Percentiles rank a stretch among this genome's conserved stretches.
Evolutionary conservation across 2,113 vertebrate species (phyloP).

Genomic region (Zootoca vivipara): DNA sequence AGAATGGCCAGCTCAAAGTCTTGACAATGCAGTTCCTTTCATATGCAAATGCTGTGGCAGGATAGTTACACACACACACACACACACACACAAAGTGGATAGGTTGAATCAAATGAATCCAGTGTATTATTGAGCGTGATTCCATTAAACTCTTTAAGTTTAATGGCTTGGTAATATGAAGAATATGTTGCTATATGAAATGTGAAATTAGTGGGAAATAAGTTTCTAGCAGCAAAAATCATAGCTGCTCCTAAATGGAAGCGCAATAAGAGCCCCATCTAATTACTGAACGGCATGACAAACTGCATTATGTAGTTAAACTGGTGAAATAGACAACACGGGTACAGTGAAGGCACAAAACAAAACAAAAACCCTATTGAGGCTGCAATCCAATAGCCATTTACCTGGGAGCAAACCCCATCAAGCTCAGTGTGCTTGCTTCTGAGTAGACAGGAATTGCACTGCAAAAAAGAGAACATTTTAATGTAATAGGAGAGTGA

Average conservation of each 20-base stretch:
- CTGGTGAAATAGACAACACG: not conserved
- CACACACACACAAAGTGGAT: not conserved
- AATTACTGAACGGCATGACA: not conserved
- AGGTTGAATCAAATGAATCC: not conserved
- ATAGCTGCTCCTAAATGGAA: not conserved
- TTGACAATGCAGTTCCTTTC: not conserved
- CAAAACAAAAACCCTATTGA: not conserved
- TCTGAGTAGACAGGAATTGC: too few relatives aligned
- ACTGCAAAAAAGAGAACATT: not conserved
- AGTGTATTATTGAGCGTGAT: not conserved
- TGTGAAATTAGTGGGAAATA: slow-evolving; percentile 5
- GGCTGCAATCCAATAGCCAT: not conserved
- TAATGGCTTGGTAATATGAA: not conserved
- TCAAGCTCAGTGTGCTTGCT: too few relatives aligned
- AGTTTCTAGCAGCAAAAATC: not conserved
- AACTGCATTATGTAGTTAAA: not conserved
- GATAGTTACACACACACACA: not conserved
- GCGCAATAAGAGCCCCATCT: not conserved
- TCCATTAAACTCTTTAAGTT: not conserved
- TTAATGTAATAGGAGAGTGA: not conserved
- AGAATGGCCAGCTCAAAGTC: not conserved
- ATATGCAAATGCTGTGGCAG: not conserved
- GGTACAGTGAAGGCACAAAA: not conserved
- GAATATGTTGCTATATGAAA: slow-evolving; percentile 1
- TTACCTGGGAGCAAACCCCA: not conserved